These are phyloP conservation scores for Luffia ferchaultella DNA, from an alignment of 2,888 invertebrate species.

Conservation along the genomic window DNA sequence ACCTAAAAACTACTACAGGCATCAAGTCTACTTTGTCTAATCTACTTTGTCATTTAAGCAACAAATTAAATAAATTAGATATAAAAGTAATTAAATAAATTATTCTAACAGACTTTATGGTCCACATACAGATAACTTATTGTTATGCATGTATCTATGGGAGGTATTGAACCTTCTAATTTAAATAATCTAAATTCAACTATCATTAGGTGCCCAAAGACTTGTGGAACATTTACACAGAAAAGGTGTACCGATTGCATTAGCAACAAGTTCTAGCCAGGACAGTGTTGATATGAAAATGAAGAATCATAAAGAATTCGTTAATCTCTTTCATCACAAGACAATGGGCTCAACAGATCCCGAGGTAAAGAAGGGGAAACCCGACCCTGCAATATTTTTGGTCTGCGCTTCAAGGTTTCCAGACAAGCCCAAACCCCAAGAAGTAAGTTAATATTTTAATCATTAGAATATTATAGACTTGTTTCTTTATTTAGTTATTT, in stretches of 20 bases:
- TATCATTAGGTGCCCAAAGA: slow-evolving; percentile 74
- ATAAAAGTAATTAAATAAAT: no score
- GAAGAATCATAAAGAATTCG: slow-evolving; percentile 69
- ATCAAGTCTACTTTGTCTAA: no score
- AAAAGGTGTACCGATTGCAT: slow-evolving; percentile 79
- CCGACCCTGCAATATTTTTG: slow-evolving; percentile 85
- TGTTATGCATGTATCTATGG: no score
- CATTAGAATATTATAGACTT: no score
- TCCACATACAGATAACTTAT: no score
- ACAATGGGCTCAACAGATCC: slow-evolving; percentile 85
- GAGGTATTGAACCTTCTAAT: no score
- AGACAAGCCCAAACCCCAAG: slow-evolving; percentile 68
- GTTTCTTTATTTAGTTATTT: no score
- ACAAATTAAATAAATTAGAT: no score
- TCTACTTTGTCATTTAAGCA: no score
- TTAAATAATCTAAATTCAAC: no score
- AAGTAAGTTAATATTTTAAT: slow-evolving; percentile 35
- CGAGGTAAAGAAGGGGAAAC: slow-evolving; percentile 86
- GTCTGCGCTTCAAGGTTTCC: slow-evolving; percentile 79
- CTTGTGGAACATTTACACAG: slow-evolving; percentile 78
- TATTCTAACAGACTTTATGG: no score
- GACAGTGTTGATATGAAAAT: slow-evolving; percentile 77
- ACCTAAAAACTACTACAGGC: no score
- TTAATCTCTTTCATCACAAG: slow-evolving; percentile 73
- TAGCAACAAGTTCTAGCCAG: slow-evolving; percentile 85